Evolutionary conservation across 2,888 invertebrate species (phyloP), one percentile per base, ranked within the genome.

Genomic region (Apodemia hepburni): DNA sequence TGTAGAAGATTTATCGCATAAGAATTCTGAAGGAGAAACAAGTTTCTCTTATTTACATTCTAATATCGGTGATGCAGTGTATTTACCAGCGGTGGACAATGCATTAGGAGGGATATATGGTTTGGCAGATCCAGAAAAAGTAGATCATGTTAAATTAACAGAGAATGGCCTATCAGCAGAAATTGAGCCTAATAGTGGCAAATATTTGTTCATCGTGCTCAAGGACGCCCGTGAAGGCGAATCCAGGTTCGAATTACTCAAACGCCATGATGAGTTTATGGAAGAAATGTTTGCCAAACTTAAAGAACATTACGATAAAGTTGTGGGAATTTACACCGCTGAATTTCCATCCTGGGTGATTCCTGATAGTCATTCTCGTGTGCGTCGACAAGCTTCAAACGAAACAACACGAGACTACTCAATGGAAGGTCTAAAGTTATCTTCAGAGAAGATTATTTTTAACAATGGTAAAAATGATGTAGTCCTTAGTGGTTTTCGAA

Each of bases 211-310:
- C 66, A 86, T 95, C 38, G 85, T 84, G 62, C 82, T 95, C 29
- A 90, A 93, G 67, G 94, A 94, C 75, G 93, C 93, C 5, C 79
- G 77, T 58, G 93, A 93, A 27, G 90, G 87, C 29, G 93, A 93
- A 69, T 85, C 92, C 15, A 78, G 94, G 49, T 73, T 80, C 12
- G 91, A 92, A 0, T 84, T 95, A 77, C 85, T 94, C 12, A 86
- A 87, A 59, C 87, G 93, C 38, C 95, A 95, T 75, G 93, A 94
- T 84, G 85, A 83, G 5, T 88, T 93, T 69, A 94, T 95, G 77
- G 79, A 87, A 54, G 83, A 92, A 4, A 85, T 93, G 70, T 89
- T 92, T 70, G 79, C 84, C 0, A 81, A 93, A 60, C 76, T 95
- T 17, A 71, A 87, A 27, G 78, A 89, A 3, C 74, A 82, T 15